Conservation (phyloP, 2,797 vertebrate genomes). For the Enteromius unitaeniatus region DNA sequence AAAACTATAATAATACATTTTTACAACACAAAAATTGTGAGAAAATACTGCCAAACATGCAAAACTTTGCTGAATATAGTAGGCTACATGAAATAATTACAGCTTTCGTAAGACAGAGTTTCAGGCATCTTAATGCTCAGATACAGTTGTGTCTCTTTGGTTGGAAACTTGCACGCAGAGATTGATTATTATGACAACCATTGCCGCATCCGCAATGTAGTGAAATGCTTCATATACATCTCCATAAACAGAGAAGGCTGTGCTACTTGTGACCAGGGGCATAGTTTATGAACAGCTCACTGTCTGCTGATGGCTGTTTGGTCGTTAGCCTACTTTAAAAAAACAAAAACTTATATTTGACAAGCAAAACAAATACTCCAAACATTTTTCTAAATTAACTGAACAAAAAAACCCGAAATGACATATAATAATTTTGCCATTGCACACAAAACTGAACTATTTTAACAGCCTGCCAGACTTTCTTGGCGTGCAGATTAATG, state of each 20-base stretch:
- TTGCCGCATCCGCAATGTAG: neutral
- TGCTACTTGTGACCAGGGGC: neutral
- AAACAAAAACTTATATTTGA: no score
- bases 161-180: conserved; percentile 14
- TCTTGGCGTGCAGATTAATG: no score
- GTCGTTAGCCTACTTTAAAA: no score
- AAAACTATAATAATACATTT: neutral
- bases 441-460: no score
- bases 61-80: neutral
- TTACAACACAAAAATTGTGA: neutral
- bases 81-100: conserved; percentile 11
- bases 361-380: no score
- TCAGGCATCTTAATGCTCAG: neutral
- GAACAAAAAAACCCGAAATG: no score
- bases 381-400: no score
- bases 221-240: conserved; percentile 20
- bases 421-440: no score
- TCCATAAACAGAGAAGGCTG: conserved; percentile 8
- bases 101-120: conserved; percentile 19
- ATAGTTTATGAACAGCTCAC: neutral
- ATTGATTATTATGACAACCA: neutral
- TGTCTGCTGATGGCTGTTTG: no score
- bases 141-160: neutral
- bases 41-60: conserved; percentile 4
- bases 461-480: no score